A percentile compares a stretch with the other conserved stretches of the same genome.
Conservation (phyloP, 2,113 vertebrate species). For the Ia io region DNA sequence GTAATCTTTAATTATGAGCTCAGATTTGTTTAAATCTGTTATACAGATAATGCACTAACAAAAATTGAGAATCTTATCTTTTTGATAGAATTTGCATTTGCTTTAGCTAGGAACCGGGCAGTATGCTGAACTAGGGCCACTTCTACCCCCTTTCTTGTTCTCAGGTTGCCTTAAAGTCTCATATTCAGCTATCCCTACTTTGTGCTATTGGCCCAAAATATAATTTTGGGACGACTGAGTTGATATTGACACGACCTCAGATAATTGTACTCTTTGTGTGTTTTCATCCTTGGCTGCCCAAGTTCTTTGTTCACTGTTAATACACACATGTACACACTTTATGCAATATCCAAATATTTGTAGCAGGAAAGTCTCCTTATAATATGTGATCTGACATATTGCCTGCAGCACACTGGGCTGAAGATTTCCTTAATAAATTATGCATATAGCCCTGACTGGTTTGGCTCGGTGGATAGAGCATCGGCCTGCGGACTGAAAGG, state of each 20-base stretch:
- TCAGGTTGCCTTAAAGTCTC: neutral
- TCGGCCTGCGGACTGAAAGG: too few relatives aligned
- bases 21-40: neutral
- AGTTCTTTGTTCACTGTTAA: neutral
- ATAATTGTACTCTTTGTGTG: neutral
- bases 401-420: fast-evolving
- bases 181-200: neutral
- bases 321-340: neutral
- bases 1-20: neutral
- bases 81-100: neutral
- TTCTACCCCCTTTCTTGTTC: neutral
- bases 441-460: too few relatives aligned
- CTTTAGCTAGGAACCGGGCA: neutral
- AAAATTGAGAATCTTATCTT: neutral
- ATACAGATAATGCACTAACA: neutral
- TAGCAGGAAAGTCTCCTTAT: neutral
- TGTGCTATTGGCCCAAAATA: neutral
- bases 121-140: neutral
- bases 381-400: neutral
- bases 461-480: too few relatives aligned
- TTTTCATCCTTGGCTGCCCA: neutral
- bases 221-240: neutral
- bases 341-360: neutral
- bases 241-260: neutral
- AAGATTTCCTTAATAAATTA: neutral